Percentiles rank a stretch among this genome's conserved stretches.
These are phyloP conservation scores for Trichomycterus rosablanca DNA, from an alignment of 2,113 vertebrate species.

Conservation along the genomic window DNA sequence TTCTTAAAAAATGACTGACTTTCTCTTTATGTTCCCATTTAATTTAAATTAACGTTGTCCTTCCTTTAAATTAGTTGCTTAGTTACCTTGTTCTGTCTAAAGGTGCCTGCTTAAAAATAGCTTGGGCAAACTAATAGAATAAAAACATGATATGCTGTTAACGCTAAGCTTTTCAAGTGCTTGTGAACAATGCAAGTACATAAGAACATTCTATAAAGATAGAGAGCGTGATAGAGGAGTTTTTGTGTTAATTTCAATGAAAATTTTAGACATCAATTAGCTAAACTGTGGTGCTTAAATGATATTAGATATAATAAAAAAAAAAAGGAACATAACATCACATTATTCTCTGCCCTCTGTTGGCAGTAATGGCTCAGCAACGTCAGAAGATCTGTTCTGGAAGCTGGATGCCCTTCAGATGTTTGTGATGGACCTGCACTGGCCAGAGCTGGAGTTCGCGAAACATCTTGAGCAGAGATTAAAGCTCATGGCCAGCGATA, in stretches of 20 bases:
- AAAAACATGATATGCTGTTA: background rate
- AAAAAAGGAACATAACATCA: too few relatives aligned
- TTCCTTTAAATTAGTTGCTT: slow-evolving; percentile 35
- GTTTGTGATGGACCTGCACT: slow-evolving; percentile 91
- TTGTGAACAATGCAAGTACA: background rate
- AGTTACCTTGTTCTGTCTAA: slow-evolving; percentile 31
- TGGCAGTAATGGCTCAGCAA: slow-evolving; percentile 85
- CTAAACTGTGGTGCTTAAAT: background rate
- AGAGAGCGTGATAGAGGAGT: too few relatives aligned
- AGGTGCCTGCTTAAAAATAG: slow-evolving; percentile 30
- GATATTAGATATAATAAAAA: too few relatives aligned
- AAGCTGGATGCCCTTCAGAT: slow-evolving; percentile 94
- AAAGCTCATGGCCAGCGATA: slow-evolving; percentile 97
- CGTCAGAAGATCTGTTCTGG: slow-evolving; percentile 96
- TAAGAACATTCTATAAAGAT: too few relatives aligned
- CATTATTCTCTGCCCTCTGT: slow-evolving; percentile 2
- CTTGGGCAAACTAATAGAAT: slow-evolving; percentile 3
- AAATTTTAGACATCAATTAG: background rate
- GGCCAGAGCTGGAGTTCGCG: slow-evolving; percentile 95
- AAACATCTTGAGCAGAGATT: slow-evolving; percentile 94
- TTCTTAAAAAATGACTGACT: too few relatives aligned
- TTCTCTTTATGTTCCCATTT: too few relatives aligned
- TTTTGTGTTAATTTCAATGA: too few relatives aligned
- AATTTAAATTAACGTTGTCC: slow-evolving; percentile 2
- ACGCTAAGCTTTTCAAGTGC: background rate